Conservation (phyloP, 1,140 invertebrate genomes). For the Leptopilina boulardi region DNA sequence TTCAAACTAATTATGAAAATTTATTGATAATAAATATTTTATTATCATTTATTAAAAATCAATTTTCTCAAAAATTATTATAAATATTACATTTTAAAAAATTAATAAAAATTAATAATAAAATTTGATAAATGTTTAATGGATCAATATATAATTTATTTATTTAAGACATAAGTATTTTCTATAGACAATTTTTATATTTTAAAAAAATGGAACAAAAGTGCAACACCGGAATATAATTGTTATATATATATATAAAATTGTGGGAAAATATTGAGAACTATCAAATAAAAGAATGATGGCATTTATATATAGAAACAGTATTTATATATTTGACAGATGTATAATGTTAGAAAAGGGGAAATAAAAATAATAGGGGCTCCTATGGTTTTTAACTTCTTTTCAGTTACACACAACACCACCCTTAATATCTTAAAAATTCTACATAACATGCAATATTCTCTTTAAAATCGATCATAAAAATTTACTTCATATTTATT, state of each 20-base stretch:
- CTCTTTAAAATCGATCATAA: background rate
- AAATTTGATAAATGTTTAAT: no score
- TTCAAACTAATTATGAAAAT: no score
- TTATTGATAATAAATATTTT: no score
- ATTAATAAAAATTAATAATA: no score
- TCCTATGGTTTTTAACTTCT: background rate
- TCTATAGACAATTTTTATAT: background rate
- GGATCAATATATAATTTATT: no score
- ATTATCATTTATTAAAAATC: no score
- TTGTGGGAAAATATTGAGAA: conserved; percentile 10
- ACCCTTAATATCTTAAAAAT: conserved; percentile 4
- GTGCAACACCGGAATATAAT: background rate
- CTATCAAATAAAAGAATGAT: background rate
- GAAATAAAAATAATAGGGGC: conserved; percentile 20
- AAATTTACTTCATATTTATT: background rate
- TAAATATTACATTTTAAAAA: no score
- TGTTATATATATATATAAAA: background rate
- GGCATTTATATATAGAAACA: background rate
- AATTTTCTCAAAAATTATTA: no score
- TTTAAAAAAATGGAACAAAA: background rate
- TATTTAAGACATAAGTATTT: no score
- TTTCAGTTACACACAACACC: conserved; percentile 10
- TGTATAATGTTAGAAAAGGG: background rate
- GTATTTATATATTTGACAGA: conserved; percentile 21
- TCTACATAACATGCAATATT: background rate